Conservation (phyloP, 2,113 vertebrate genomes). For the Bubo scandiacus region DNA sequence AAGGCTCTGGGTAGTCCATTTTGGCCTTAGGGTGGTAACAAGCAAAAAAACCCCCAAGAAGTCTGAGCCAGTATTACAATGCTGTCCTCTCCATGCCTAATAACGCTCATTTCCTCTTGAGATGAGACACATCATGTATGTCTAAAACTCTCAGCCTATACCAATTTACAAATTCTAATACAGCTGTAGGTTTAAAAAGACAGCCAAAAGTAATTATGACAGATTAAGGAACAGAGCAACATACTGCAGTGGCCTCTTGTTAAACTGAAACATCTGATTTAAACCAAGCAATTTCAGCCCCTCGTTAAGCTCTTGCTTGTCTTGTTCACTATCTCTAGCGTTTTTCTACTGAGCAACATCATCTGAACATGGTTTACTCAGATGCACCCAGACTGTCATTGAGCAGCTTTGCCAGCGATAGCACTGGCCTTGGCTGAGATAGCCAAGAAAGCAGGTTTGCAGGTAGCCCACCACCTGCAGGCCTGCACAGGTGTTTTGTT, state of each 20-base stretch:
- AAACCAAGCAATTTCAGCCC: neutral
- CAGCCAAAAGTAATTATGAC: constrained; percentile 27
- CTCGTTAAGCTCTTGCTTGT: neutral
- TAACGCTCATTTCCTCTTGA: neutral
- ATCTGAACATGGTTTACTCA: neutral
- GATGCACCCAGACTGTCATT: neutral
- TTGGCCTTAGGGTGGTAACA: neutral
- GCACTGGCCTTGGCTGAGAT: neutral
- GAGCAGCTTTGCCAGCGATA: neutral
- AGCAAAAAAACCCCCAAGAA: neutral
- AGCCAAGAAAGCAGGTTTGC: neutral
- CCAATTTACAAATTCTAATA: neutral
- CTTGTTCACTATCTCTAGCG: neutral
- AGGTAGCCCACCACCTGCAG: neutral
- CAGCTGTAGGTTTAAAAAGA: constrained; percentile 18
- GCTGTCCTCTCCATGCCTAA: neutral
- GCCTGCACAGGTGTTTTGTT: neutral
- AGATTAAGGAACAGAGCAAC: neutral
- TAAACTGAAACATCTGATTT: constrained; percentile 2
- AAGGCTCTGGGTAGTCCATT: neutral
- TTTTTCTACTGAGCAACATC: neutral
- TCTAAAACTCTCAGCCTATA: neutral
- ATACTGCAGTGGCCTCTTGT: neutral
- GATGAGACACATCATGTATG: neutral
- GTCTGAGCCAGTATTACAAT: neutral